Percentiles rank a stretch among this genome's conserved stretches.
These are phyloP conservation scores for Clistopyga incitator DNA, from an alignment of 2,888 invertebrate species.

Conservation along the genomic window DNA sequence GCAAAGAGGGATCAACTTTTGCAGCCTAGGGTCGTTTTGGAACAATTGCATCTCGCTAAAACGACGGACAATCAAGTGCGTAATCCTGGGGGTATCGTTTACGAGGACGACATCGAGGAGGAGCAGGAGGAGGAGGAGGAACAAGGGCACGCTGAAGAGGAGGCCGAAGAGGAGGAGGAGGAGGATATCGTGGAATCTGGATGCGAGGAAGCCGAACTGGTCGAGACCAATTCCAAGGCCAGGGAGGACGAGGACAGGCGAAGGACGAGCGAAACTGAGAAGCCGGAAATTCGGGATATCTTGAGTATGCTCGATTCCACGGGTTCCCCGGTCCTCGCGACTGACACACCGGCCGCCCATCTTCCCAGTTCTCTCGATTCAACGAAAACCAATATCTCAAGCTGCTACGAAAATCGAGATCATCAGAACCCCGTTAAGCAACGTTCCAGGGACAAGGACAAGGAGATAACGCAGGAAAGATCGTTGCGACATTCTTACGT, in stretches of 20 bases:
- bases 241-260: constrained; percentile 77
- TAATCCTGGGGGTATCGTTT: constrained; percentile 1
- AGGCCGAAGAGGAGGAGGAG: constrained; percentile 67
- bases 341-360: constrained; percentile 77
- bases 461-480: constrained; percentile 11
- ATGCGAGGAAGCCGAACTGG: constrained; percentile 49
- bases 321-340: constrained; percentile 77
- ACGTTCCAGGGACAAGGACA: constrained; percentile 12
- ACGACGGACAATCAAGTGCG: constrained; percentile 71
- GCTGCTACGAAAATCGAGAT: constrained; percentile 54
- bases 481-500: constrained; percentile 9
- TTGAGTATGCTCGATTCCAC: constrained; percentile 79
- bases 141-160: constrained; percentile 70
- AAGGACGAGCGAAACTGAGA: constrained; percentile 79
- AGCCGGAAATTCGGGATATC: constrained; percentile 79
- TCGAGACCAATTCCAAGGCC: constrained; percentile 69
- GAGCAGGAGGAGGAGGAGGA: constrained; percentile 64
- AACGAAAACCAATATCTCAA: constrained; percentile 64
- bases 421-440: constrained; percentile 9
- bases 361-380: constrained; percentile 73
- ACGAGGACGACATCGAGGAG: constrained; percentile 26
- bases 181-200: constrained; percentile 57
- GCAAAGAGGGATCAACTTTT: constrained; percentile 77
- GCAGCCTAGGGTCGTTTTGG: constrained; percentile 82
- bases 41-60: constrained; percentile 79